Evolutionary conservation across 2,797 vertebrate genomes (phyloP), one percentile per base, ranked within the genome.

Genomic region (Onychomys torridus): DNA sequence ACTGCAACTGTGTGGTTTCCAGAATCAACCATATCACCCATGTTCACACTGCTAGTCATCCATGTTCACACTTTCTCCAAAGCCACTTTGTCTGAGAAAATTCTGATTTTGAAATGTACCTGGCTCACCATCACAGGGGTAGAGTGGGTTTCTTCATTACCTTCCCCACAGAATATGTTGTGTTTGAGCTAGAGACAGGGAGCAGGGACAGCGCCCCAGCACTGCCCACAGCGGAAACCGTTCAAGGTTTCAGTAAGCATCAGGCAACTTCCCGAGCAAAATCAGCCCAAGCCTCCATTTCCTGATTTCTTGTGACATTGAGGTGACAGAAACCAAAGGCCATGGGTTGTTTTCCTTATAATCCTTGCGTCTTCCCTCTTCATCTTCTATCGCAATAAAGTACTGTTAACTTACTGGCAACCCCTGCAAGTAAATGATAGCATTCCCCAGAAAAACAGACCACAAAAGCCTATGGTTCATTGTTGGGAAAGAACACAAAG

Each of bases 191-290:
- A 87, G 40, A 89, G 65, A 89, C 4, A 88, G 75, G 16, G 16
- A 95, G 43, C 91, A 92, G 88, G 55, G 34, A 94, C 87, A 97
- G 94, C 90, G 71, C 55, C 52, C 13, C 34, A 16, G 21, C 52
- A 87, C 79, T 94, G 25, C 91, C 77, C 40, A 27, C 27, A 37
- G 71, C n/a, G 73, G 63, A 87, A 27, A 23, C n/a, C 95, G 96
- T 92, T 94, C 90, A 94, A 95, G 55, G 34, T 94, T 95, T 94
- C 75, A 87, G 40, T 96, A 89, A 90, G 84, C 59, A 86, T 87
- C 32, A 90, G 65, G 43, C 46, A 91, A 85, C 67, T 86, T 96
- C 34, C 84, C 83, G 25, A 9, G 84, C 21, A 90, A 95, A 95
- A 71, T 59, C 63, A 89, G 55, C 23, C 83, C 91, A 73, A 75